Percentiles rank a stretch among this genome's conserved stretches.
These are phyloP conservation scores for Zeugodacus cucurbitae DNA, from an alignment of 1,140 invertebrate genomes.

Conservation along the genomic window DNA sequence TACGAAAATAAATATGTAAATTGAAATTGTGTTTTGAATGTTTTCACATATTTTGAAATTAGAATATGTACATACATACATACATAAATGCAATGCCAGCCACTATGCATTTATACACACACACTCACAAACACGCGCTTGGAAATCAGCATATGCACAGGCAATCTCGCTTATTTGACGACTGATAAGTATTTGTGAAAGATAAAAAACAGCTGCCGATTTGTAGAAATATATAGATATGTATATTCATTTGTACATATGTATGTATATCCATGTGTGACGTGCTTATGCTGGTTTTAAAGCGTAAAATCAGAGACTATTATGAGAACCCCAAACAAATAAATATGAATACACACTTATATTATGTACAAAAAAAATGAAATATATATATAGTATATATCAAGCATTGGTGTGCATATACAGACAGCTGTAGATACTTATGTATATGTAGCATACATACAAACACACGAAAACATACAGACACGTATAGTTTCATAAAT, in stretches of 20 bases:
- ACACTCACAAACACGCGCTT: neutral
- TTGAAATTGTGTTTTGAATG: neutral
- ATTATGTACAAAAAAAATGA: neutral
- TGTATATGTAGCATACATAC: neutral
- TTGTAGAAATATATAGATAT: neutral
- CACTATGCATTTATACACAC: neutral
- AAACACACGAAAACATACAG: slow-evolving; percentile 12
- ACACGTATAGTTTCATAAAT: slow-evolving; percentile 36
- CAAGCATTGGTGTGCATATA: neutral
- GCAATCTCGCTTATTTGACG: neutral
- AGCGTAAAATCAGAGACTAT: no score
- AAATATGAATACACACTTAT: neutral
- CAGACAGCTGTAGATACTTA: neutral
- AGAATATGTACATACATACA: neutral
- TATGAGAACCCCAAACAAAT: neutral
- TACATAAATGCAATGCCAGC: neutral
- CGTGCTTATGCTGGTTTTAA: no score
- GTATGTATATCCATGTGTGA: neutral
- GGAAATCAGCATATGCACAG: no score
- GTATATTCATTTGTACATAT: neutral
- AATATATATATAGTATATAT: neutral
- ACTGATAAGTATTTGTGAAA: neutral
- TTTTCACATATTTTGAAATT: neutral
- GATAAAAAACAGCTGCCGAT: neutral
- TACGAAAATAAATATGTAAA: neutral